Evolutionary conservation across 2,797 vertebrate species (phyloP).

Genomic region (Vespertilio murinus): DNA sequence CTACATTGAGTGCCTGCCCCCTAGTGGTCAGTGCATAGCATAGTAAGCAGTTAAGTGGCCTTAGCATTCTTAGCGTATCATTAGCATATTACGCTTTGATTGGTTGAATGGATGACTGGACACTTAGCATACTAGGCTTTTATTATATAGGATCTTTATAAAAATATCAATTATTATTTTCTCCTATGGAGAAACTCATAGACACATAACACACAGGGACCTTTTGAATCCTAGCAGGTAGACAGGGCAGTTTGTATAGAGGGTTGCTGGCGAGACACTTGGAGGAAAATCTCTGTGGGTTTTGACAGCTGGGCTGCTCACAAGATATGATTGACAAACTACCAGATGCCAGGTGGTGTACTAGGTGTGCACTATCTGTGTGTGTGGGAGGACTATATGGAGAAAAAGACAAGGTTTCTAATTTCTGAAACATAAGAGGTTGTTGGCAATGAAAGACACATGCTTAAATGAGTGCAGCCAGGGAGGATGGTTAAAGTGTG

Average conservation of each 20-base stretch:
- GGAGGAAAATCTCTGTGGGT: neutral
- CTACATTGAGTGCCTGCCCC: too few relatives aligned
- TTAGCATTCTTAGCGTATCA: too few relatives aligned
- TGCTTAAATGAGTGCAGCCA: neutral
- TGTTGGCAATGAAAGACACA: constrained; percentile 19
- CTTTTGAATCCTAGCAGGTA: neutral
- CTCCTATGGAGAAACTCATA: neutral
- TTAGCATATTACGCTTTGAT: too few relatives aligned
- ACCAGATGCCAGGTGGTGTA: neutral
- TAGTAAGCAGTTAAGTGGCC: too few relatives aligned
- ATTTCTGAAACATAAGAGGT: neutral
- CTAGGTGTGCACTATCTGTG: neutral
- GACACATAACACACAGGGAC: neutral
- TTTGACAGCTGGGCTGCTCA: neutral
- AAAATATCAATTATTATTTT: neutral
- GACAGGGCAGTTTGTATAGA: neutral
- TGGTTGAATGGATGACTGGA: too few relatives aligned
- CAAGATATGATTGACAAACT: neutral
- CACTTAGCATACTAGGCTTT: too few relatives aligned
- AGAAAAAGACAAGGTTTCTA: neutral
- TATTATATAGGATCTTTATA: neutral
- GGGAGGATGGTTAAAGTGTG: neutral
- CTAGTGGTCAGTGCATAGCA: too few relatives aligned
- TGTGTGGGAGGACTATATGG: neutral
- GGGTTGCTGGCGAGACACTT: neutral